A percentile compares a stretch with the other conserved stretches of the same genome.
Evolutionary conservation across 2,797 vertebrate species (phyloP).

Genomic region (Peromyscus nudipes): DNA sequence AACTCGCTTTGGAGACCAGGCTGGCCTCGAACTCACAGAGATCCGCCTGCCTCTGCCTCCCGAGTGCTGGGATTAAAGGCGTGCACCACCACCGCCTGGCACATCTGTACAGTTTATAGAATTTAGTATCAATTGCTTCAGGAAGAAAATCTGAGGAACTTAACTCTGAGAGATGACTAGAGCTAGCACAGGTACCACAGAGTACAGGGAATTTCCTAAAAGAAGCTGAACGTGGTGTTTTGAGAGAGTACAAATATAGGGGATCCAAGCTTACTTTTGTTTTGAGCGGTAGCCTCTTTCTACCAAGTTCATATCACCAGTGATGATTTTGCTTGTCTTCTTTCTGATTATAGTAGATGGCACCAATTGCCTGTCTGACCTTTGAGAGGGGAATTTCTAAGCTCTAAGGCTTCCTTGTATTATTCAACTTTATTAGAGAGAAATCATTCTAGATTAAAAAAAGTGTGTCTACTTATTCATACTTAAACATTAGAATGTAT

Average conservation of each 20-base stretch:
- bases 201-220: neutral
- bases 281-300: slow-evolving; percentile 14
- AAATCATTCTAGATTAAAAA: neutral
- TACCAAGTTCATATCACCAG: neutral
- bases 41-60: too few relatives aligned
- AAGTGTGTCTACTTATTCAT: neutral
- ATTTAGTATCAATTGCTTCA: neutral
- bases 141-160: neutral
- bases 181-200: neutral
- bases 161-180: neutral
- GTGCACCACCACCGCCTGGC: too few relatives aligned
- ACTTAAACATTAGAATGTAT: neutral
- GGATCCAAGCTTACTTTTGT: neutral
- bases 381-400: slow-evolving; percentile 13
- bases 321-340: slow-evolving; percentile 52
- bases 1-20: too few relatives aligned
- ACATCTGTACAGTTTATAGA: neutral
- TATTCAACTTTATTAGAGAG: neutral
- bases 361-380: neutral
- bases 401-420: neutral
- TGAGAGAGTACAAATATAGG: neutral
- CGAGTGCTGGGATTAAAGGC: too few relatives aligned
- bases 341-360: neutral
- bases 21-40: too few relatives aligned
- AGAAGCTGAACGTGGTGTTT: neutral